phyloP scores from a whole-genome alignment of 2,888 invertebrate genomes.

The Hofmannophila pseudospretella region DNA sequence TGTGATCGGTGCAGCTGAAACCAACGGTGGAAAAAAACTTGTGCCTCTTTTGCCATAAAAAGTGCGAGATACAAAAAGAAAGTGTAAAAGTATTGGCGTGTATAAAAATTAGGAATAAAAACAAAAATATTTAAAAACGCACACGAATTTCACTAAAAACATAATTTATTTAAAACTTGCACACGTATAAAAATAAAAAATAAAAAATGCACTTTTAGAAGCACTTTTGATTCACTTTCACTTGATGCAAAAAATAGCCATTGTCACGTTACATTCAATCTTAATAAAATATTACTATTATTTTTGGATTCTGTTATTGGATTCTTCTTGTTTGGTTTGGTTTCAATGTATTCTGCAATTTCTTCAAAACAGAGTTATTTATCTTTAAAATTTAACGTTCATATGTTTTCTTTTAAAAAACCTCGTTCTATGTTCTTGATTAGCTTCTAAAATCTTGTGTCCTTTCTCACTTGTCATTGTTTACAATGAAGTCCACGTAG shows the following conservation, averaged over 20 bases:
- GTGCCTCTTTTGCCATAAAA: neutral
- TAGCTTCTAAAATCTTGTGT: no score
- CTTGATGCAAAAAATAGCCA: no score
- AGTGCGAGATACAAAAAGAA: slow-evolving; percentile 3
- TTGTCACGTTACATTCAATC: no score
- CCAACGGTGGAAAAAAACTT: slow-evolving; percentile 3
- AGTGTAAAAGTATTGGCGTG: neutral
- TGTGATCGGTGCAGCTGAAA: slow-evolving; percentile 20
- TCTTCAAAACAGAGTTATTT: no score
- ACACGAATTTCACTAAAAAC: neutral
- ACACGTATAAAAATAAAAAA: slow-evolving; percentile 12
- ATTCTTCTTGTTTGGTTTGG: no score
- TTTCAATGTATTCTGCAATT: no score
- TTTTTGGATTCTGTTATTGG: no score
- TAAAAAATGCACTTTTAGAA: slow-evolving; percentile 11
- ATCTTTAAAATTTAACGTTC: no score
- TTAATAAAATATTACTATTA: no score
- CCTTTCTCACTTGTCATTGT: slow-evolving; percentile 53
- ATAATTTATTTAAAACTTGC: neutral
- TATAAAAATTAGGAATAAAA: neutral
- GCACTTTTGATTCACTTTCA: neutral
- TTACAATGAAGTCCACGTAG: slow-evolving; percentile 64
- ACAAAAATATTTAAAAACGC: neutral
- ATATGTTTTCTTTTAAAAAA: no score
- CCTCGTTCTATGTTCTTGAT: no score